Conservation (phyloP, 2,113 vertebrate genomes). For the Callopanchax toddi region DNA sequence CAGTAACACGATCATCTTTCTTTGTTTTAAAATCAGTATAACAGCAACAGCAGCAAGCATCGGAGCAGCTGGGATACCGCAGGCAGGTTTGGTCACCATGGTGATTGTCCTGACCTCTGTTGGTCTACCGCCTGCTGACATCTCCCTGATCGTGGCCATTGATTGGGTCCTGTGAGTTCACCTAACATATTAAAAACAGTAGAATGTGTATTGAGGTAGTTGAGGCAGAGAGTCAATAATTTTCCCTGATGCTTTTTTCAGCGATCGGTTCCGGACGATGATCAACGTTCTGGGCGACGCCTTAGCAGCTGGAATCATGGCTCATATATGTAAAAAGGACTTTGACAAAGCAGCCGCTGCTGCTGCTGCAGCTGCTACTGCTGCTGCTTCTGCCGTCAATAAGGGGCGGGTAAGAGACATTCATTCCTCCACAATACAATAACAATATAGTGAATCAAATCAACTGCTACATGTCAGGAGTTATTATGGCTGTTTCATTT, state of each 20-base stretch:
- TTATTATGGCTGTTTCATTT: too few species aligned
- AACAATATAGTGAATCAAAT: too few species aligned
- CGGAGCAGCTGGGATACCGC: slow-evolving; percentile 85
- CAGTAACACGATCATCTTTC: not conserved
- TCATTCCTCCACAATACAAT: not conserved
- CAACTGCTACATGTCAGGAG: too few species aligned
- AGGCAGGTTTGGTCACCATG: slow-evolving; percentile 88
- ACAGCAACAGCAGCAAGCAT: slow-evolving; percentile 81
- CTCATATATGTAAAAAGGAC: slow-evolving; percentile 82
- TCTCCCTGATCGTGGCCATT: slow-evolving; percentile 85
- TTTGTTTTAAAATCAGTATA: slow-evolving; percentile 57
- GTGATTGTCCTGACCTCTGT: slow-evolving; percentile 89
- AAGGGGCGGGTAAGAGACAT: slow-evolving; percentile 57
- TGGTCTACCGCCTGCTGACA: slow-evolving; percentile 86
- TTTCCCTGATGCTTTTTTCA: slow-evolving; percentile 22
- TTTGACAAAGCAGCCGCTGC: slow-evolving; percentile 64
- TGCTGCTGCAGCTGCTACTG: not conserved
- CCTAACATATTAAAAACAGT: too few species aligned
- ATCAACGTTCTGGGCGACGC: slow-evolving; percentile 86
- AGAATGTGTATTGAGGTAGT: not conserved
- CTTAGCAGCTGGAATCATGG: slow-evolving; percentile 85
- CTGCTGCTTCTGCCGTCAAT: not conserved
- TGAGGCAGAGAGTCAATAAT: not conserved
- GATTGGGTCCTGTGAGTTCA: slow-evolving; percentile 85
- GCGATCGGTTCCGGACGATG: slow-evolving; percentile 86